These are phyloP conservation scores for Heliconius congener DNA, from an alignment of 1,140 invertebrate genomes.

Conservation along the genomic window DNA sequence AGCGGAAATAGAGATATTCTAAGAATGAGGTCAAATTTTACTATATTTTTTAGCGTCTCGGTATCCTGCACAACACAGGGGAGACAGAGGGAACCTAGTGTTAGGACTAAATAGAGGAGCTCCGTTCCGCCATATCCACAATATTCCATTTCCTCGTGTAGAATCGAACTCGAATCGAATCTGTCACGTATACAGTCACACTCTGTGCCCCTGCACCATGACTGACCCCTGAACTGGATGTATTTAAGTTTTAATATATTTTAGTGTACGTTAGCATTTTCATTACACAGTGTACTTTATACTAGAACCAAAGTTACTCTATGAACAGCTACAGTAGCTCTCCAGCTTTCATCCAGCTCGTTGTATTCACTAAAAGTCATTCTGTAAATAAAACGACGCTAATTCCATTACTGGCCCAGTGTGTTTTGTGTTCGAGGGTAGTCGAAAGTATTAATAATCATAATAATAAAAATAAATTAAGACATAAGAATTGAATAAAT, in stretches of 20 bases:
- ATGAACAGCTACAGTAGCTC: background rate
- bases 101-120: too few relatives aligned
- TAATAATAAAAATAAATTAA: too few relatives aligned
- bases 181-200: background rate
- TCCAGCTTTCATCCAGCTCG: background rate
- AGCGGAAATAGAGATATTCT: too few relatives aligned
- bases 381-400: background rate
- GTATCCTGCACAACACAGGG: too few relatives aligned
- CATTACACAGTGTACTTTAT: background rate
- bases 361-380: slow-evolving; percentile 4
- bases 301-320: background rate
- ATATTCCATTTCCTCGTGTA: too few relatives aligned
- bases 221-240: background rate
- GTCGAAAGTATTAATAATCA: background rate
- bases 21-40: too few relatives aligned
- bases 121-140: too few relatives aligned
- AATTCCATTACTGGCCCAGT: slow-evolving; percentile 9
- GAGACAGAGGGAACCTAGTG: too few relatives aligned
- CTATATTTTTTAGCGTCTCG: too few relatives aligned
- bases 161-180: background rate
- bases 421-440: background rate
- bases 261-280: background rate
- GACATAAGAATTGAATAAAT: too few relatives aligned
- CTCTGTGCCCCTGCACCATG: background rate
- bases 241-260: background rate